Base-by-base conservation (phyloP, 2,797 vertebrate species). In the Geotrypetes seraphini region DNA sequence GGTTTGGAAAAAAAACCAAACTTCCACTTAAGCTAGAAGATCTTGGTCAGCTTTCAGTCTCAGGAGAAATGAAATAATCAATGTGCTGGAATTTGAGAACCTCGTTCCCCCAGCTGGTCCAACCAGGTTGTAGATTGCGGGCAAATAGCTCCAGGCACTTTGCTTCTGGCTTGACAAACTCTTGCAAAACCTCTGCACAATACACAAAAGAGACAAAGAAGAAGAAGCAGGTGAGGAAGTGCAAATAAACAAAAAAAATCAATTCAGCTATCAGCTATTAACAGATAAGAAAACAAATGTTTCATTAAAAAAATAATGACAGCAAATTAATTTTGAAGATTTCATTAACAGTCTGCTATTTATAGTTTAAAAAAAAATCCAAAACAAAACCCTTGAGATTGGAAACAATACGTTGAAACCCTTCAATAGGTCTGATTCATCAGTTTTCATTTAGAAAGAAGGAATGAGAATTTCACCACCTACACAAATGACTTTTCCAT, bases 81-180 rank as follows among this genome's bases (percentile, higher is more conserved):
- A 69, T 14, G 10, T 92, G 91, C 61, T 99, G 95, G 55, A 94
- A 95, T 72, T 92, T 93, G 41, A 99, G 75, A 46, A 93, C 96
- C 68, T 99, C 92, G 2, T 98, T 99, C 53, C 96, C 95, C 93
- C 96, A 99, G 61, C 93, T 95, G 38, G 89, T 92, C 94, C 93
- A 99, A 14, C 89, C 90, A 2, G 88, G 85, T 47, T 90, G 92
- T 10, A 99, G 85, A 68, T 69, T 91, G 37, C 92, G 81, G 48
- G 96, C 93, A 65, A 97, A 99, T 62, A 99, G 59, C 69, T 99
- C 93, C 74, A 99, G 74, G 65, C 82, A 83, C 36, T 76, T 47
- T 7, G 74, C 78, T 22, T 74, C 73, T 13, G 74, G 65, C 21
- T 57, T 62, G 15, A 90, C 31, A 55, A 85, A 91, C 27, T 82